Evolutionary conservation across 2,888 invertebrate species (phyloP).

Genomic region (Diarsia rubi): DNA sequence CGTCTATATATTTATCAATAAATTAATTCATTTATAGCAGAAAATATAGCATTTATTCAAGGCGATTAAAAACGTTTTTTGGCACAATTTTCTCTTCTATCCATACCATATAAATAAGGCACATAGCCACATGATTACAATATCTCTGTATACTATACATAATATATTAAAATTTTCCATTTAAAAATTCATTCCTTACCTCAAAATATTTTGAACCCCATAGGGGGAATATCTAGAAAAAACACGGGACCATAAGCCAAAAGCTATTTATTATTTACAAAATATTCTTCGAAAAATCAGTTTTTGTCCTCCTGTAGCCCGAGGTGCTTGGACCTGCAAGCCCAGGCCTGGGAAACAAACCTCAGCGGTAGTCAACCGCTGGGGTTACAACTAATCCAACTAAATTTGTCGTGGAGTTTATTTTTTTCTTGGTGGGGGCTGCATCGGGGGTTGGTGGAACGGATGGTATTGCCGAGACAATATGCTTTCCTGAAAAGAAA

Average conservation of each 20-base stretch:
- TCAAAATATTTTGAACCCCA: constrained; percentile 60
- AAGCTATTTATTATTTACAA: constrained; percentile 71
- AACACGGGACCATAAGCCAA: constrained; percentile 57
- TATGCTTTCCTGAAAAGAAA: constrained; percentile 80
- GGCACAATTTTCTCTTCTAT: constrained; percentile 74
- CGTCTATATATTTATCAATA: constrained; percentile 54
- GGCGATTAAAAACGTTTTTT: constrained; percentile 73
- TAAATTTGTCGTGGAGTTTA: constrained; percentile 65
- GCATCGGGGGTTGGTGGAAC: constrained; percentile 87
- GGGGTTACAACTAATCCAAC: constrained; percentile 77
- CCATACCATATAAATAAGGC: constrained; percentile 79
- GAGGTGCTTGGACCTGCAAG: constrained; percentile 65
- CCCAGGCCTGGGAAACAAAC: constrained; percentile 71
- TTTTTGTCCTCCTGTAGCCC: constrained; percentile 65
- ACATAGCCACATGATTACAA: constrained; percentile 77
- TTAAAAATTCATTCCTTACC: constrained; percentile 65
- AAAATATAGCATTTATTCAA: constrained; percentile 66
- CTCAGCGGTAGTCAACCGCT: constrained; percentile 80
- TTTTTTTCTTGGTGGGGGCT: constrained; percentile 81
- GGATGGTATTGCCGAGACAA: constrained; percentile 85
- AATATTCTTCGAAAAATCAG: constrained; percentile 78
- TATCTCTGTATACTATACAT: constrained; percentile 60
- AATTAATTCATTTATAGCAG: constrained; percentile 64
- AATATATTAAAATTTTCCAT: constrained; percentile 50
- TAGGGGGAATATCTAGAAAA: constrained; percentile 54